phyloP scores from a whole-genome alignment of 2,113 vertebrate species.

The Notechis scutatus region DNA sequence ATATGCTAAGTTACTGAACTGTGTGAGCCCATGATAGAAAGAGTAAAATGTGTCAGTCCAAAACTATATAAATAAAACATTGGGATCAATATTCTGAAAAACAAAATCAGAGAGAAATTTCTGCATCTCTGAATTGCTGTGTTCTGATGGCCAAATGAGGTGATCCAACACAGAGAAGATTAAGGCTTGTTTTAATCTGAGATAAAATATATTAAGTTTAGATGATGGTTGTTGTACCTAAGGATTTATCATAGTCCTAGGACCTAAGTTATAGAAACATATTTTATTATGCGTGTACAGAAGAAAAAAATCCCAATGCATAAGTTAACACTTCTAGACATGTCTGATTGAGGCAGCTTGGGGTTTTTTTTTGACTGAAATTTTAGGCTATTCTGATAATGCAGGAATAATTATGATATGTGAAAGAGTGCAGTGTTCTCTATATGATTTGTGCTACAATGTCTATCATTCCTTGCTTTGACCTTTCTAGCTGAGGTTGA shows the following conservation, averaged over 20 bases:
- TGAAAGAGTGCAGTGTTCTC: neutral
- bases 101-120: neutral
- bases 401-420: neutral
- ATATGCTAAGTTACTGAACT: neutral
- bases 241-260: neutral
- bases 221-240: neutral
- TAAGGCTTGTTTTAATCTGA: neutral
- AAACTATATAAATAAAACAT: neutral
- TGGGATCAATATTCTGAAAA: neutral
- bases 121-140: neutral
- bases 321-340: neutral
- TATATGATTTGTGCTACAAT: neutral
- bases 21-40: neutral
- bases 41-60: neutral
- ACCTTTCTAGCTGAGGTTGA: neutral
- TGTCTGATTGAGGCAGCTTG: neutral
- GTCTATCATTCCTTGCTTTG: neutral
- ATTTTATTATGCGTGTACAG: neutral
- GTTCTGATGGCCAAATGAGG: neutral
- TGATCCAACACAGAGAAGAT: neutral
- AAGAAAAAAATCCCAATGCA: neutral
- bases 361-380: neutral
- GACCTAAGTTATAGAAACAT: neutral
- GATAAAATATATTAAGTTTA: neutral
- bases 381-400: neutral